Percentiles rank a stretch among this genome's conserved stretches.
Conservation (phyloP, 2,113 vertebrate species). For the Sminthopsis crassicaudata region DNA sequence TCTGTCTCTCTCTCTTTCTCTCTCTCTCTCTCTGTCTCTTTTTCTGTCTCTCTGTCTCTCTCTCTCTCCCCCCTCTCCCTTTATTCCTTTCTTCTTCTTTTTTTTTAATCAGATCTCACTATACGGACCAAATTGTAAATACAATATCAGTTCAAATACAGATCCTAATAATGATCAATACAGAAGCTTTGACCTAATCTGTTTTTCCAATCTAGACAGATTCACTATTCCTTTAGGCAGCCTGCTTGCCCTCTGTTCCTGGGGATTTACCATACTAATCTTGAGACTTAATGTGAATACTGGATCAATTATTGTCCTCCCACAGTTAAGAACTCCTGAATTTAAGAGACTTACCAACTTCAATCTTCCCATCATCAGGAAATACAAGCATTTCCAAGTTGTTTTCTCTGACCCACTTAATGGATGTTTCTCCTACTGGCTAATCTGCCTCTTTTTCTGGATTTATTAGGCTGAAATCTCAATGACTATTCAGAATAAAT, state of each 20-base stretch:
- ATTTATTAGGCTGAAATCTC: background rate
- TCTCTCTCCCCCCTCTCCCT: too few relatives aligned
- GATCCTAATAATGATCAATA: background rate
- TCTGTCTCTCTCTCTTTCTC: background rate
- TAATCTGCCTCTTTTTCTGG: background rate
- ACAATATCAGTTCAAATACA: background rate
- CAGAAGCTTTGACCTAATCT: background rate
- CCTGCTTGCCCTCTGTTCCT: background rate
- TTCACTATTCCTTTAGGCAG: background rate
- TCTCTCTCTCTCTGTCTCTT: background rate
- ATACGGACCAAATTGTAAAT: background rate
- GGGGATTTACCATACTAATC: background rate
- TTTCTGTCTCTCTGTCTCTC: too few relatives aligned
- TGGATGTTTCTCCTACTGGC: background rate
- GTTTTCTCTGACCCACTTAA: background rate
- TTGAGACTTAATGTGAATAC: background rate
- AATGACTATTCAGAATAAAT: background rate
- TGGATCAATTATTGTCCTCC: background rate
- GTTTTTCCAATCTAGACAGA: background rate
- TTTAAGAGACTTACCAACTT: background rate
- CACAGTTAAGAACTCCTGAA: background rate
- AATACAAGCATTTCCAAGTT: background rate
- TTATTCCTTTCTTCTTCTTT: background rate
- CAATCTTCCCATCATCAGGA: background rate
- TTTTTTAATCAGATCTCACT: background rate